Base-by-base conservation (phyloP, 2,888 invertebrate species). In the Caenorhabditis plicata region DNA sequence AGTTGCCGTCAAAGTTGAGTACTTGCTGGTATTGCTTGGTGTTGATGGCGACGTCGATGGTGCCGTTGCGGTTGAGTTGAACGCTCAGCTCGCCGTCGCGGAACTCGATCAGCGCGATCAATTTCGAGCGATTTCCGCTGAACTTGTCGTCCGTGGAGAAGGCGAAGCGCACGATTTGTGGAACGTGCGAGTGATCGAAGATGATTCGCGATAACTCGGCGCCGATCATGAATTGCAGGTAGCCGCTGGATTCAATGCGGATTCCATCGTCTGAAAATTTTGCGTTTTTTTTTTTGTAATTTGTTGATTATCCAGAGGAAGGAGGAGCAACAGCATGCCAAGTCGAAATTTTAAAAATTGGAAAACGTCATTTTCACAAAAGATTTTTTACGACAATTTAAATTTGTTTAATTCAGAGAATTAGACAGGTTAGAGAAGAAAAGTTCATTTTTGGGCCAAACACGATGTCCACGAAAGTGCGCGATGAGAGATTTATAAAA, bases 81-180 rank as follows among this genome's bases (percentile, higher is more conserved):
- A 75, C 53, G 26, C n/a, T n/a, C n/a, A 11, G 53, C 58, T 41
- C 33, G 4, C 47, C 52, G 20, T 61, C 54, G 2, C 31, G 32
- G 35, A 61, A 61, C 13, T n/a, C 29, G 7, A 61, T 50, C 2
- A 35, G 31, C 7, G 54, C 60, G 5, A 61, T 17, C 9, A 7
- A 26, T 23, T 38, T n/a, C n/a, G n/a, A n/a, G n/a, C n/a, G n/a
- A n/a, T n/a, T 13, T n/a, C n/a, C n/a, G n/a, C n/a, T n/a, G n/a
- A 49, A 11, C 11, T 27, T 32, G 13, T 45, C 45, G 2, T 17
- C 50, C 9, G 50, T 38, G 1, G 53, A 58, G 53, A 75, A 76
- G 2, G 75, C 73, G 46, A 77, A 72, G 27, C 68, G 61, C 31
- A 76, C 43, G 4, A 66, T 49, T 47, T 77, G 75, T 13, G 58